Evolutionary conservation across 2,888 invertebrate genomes (phyloP).

Genomic region (Teinopalpus imperialis): DNA sequence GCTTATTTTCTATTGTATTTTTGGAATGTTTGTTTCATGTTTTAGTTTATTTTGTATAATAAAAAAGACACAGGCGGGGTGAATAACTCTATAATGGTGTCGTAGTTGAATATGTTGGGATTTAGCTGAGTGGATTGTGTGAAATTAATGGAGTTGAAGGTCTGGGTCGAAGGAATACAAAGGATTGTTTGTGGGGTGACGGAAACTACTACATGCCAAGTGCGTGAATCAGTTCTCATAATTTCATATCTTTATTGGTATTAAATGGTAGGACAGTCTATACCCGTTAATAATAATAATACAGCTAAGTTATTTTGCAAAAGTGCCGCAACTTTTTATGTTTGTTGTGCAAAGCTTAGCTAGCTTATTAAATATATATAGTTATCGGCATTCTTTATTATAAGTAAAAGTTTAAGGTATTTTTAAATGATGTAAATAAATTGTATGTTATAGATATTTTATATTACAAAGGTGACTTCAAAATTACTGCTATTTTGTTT

Average conservation of each 20-base stretch:
- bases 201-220: conserved; percentile 97
- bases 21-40: conserved; percentile 67
- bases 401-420: not conserved
- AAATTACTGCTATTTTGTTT: no score
- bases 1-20: conserved; percentile 52
- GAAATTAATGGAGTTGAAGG: conserved; percentile 96
- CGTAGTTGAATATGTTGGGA: conserved; percentile 48
- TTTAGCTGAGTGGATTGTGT: conserved; percentile 47
- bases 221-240: conserved; percentile 60
- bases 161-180: conserved; percentile 99
- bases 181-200: conserved; percentile 99
- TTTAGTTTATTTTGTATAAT: conserved; percentile 52
- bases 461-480: no score
- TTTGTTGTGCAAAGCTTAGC: no score
- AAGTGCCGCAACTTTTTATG: conserved; percentile 33
- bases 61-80: conserved; percentile 47
- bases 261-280: not conserved
- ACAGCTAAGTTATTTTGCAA: conserved; percentile 2
- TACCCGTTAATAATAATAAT: not conserved
- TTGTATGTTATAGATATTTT: conserved; percentile 12
- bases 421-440: not conserved
- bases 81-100: conserved; percentile 52
- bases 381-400: not conserved
- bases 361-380: no score
- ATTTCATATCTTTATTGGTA: conserved; percentile 30